phyloP scores from a whole-genome alignment of 2,797 vertebrate species.

The Capromys pilorides region DNA sequence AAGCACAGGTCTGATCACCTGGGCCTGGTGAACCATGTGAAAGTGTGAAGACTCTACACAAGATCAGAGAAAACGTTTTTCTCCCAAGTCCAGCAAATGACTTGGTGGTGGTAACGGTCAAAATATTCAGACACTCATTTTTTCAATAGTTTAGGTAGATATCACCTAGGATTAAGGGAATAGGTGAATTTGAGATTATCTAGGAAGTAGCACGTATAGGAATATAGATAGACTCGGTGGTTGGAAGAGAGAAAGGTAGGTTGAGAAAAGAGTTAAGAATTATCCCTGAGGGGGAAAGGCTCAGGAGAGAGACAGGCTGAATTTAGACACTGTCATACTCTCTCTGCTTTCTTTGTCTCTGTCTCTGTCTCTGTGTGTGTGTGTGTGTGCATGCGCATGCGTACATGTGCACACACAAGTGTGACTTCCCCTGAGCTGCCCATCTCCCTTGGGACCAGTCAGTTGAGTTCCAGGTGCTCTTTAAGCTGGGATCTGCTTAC shows the following conservation, averaged over 20 bases:
- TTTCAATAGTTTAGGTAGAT: not conserved
- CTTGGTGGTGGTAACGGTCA: not conserved
- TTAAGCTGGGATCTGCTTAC: not conserved
- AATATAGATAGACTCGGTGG: not conserved
- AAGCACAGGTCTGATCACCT: not conserved
- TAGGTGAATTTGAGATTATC: not conserved
- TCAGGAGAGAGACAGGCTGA: not conserved
- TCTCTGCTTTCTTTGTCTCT: too few species aligned
- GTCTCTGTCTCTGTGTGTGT: too few species aligned
- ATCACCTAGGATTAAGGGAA: not conserved
- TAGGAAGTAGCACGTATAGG: not conserved
- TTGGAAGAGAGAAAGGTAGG: not conserved
- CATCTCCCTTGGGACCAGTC: not conserved
- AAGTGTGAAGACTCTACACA: not conserved
- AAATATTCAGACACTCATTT: not conserved
- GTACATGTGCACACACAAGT: too few species aligned
- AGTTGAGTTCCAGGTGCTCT: not conserved
- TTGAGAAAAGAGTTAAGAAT: not conserved
- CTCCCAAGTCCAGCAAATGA: not conserved
- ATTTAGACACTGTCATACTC: not conserved
- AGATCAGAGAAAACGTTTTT: not conserved
- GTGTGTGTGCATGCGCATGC: too few species aligned
- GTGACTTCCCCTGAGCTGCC: not conserved
- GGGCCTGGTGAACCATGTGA: not conserved
- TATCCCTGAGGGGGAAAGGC: not conserved